Percentiles rank a stretch among this genome's conserved stretches.
Evolutionary conservation across 2,888 invertebrate species (phyloP).

Genomic region (Rhogogaster chlorosoma): DNA sequence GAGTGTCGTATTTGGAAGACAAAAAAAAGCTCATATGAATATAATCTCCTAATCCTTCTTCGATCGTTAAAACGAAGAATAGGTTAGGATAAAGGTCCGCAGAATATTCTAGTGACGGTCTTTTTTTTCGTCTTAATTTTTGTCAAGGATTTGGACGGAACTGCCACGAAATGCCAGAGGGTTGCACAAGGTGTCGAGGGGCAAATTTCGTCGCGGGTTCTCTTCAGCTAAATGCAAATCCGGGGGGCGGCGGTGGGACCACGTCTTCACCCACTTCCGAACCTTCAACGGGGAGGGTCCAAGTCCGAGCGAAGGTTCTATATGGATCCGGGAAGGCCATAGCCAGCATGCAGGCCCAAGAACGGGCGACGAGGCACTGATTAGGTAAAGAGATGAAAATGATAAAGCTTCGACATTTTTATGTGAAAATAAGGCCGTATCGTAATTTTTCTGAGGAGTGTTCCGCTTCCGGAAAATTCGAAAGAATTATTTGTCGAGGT

Average conservation of each 20-base stretch:
- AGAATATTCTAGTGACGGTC: not conserved
- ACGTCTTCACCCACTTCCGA: constrained; percentile 58
- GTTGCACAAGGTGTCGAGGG: constrained; percentile 72
- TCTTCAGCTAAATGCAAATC: constrained; percentile 66
- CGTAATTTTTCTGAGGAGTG: not conserved
- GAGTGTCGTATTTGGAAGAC: not conserved
- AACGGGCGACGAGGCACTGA: constrained; percentile 71
- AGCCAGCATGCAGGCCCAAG: constrained; percentile 72
- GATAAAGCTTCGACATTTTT: not conserved
- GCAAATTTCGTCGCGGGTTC: constrained; percentile 68
- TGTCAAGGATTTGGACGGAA: not conserved
- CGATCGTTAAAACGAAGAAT: not conserved
- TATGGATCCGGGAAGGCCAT: constrained; percentile 74
- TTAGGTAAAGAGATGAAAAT: constrained; percentile 43
- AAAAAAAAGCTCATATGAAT: not conserved
- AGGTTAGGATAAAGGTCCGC: not conserved
- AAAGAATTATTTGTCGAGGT: not conserved
- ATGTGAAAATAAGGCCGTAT: not conserved
- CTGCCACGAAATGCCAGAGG: constrained; percentile 68
- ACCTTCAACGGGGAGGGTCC: constrained; percentile 66
- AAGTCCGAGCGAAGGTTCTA: constrained; percentile 73
- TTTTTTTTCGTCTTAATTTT: not conserved
- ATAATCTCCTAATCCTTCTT: too few species aligned
- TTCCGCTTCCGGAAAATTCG: not conserved
- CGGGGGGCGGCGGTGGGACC: constrained; percentile 65